A percentile compares a stretch with the other conserved stretches of the same genome.
Evolutionary conservation across 2,113 vertebrate species (phyloP).

Genomic region (Triplophysa siluroides): DNA sequence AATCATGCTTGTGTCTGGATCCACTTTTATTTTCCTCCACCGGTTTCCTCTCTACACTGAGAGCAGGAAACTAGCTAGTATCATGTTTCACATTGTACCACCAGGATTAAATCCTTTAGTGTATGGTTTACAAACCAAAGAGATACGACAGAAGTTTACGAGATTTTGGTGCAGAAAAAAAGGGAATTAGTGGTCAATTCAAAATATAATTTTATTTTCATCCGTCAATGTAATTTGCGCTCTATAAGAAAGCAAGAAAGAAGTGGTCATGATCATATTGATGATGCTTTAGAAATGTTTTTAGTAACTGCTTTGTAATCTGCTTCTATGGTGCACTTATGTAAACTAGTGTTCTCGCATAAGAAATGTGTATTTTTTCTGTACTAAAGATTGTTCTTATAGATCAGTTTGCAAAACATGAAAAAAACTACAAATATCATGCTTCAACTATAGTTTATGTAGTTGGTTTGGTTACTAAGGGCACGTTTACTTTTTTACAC

Average conservation of each 20-base stretch:
- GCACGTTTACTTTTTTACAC: no score
- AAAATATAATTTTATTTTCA: background rate
- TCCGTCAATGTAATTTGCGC: conserved; percentile 58
- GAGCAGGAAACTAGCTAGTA: conserved; percentile 52
- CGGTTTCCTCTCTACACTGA: conserved; percentile 51
- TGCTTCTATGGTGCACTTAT: background rate
- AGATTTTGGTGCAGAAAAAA: conserved; percentile 37
- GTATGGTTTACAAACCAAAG: conserved; percentile 65
- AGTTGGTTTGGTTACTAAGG: no score
- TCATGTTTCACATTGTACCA: conserved; percentile 54
- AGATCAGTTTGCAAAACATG: no score
- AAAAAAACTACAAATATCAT: no score
- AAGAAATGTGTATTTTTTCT: no score
- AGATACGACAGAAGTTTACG: conserved; percentile 42
- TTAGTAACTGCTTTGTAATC: background rate
- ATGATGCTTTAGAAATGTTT: conserved; percentile 47
- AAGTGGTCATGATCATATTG: conserved; percentile 52
- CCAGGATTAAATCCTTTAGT: conserved; percentile 56
- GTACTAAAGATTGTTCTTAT: no score
- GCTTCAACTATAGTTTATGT: no score
- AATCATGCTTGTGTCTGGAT: conserved; percentile 48
- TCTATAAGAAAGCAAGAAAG: conserved; percentile 58
- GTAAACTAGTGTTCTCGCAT: no score
- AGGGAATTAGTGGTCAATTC: background rate
- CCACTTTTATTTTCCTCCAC: conserved; percentile 45